Percentiles rank a stretch among this genome's conserved stretches.
phyloP scores from a whole-genome alignment of 2,888 invertebrate species.

The Erannis defoliaria region DNA sequence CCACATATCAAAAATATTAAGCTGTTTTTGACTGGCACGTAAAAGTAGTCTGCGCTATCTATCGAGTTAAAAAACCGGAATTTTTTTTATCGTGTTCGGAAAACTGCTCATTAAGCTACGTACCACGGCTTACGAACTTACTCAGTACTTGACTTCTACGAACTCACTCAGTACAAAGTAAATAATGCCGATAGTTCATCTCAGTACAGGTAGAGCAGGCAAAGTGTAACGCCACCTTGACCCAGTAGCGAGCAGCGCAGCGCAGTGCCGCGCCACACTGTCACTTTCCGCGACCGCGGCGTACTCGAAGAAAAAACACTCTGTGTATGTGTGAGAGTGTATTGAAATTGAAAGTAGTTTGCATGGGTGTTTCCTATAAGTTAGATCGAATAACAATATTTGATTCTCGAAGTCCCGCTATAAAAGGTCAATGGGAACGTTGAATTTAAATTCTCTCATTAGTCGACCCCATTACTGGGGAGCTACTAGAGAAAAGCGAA shows the following conservation, averaged over 20 bases:
- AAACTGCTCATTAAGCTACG: too few species aligned
- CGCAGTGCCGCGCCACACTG: neutral
- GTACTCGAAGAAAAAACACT: neutral
- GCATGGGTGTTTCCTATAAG: neutral
- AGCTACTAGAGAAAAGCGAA: too few species aligned
- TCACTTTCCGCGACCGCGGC: conserved; percentile 7
- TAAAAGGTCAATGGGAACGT: too few species aligned
- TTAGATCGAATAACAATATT: neutral
- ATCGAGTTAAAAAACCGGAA: too few species aligned
- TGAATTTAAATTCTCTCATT: too few species aligned
- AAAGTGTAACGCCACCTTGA: conserved; percentile 11
- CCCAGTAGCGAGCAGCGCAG: neutral
- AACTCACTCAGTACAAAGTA: neutral
- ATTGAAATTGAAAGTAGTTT: neutral
- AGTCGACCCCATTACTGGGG: too few species aligned
- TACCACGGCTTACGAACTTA: too few species aligned
- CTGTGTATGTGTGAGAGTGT: neutral
- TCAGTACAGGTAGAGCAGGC: neutral
- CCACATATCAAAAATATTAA: too few species aligned
- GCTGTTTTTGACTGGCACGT: too few species aligned
- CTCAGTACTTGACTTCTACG: too few species aligned
- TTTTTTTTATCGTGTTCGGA: too few species aligned
- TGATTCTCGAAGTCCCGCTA: neutral
- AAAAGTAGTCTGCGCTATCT: too few species aligned
- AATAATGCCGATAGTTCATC: neutral